These are phyloP conservation scores for Trichomycterus rosablanca DNA, from an alignment of 2,113 vertebrate species.

Conservation along the genomic window DNA sequence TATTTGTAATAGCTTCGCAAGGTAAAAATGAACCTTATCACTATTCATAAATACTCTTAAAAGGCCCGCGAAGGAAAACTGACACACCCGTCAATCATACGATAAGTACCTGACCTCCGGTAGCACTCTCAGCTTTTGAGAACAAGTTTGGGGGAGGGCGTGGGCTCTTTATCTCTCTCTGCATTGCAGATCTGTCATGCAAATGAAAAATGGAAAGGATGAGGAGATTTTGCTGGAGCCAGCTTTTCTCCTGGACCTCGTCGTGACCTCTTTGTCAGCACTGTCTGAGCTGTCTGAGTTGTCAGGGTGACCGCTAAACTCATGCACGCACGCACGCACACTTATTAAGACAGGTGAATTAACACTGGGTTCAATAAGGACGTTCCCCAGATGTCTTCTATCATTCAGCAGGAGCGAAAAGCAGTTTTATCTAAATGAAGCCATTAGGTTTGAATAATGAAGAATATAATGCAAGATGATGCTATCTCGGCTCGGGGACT, in stretches of 20 bases:
- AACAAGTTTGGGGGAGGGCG: neutral
- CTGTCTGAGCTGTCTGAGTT: slow-evolving; percentile 33
- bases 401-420: slow-evolving; percentile 29
- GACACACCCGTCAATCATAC: slow-evolving; percentile 11
- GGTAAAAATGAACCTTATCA: slow-evolving; percentile 2
- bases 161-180: slow-evolving; percentile 20
- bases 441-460: slow-evolving; percentile 32
- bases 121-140: slow-evolving; percentile 27
- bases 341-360: slow-evolving; percentile 36
- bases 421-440: slow-evolving; percentile 45
- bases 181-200: slow-evolving; percentile 46
- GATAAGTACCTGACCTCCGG: slow-evolving; percentile 4
- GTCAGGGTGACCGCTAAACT: slow-evolving; percentile 30
- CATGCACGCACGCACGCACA: slow-evolving; percentile 13
- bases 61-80: neutral
- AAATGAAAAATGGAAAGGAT: slow-evolving; percentile 29
- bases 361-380: slow-evolving; percentile 31
- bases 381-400: slow-evolving; percentile 38
- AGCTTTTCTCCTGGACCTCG: slow-evolving; percentile 37
- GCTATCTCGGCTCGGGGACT: slow-evolving; percentile 22
- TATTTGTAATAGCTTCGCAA: neutral
- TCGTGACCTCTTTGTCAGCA: slow-evolving; percentile 23
- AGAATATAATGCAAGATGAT: slow-evolving; percentile 32
- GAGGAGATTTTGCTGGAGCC: slow-evolving; percentile 38
- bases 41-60: neutral